Evolutionary conservation across 1,140 invertebrate species (phyloP).

Genomic region (Temnothorax longispinosus): DNA sequence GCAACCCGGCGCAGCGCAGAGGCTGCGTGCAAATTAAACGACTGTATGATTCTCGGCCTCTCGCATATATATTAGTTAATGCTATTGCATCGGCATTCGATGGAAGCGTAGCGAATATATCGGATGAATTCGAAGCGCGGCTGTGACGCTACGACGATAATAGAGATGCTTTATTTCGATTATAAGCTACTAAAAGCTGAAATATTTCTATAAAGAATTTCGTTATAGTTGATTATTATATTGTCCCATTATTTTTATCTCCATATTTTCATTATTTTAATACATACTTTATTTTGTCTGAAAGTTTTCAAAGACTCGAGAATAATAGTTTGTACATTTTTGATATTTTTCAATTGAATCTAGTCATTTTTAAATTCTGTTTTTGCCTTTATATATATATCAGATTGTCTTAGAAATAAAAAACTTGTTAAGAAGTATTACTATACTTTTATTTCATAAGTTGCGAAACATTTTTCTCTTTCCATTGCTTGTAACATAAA

Average conservation of each 20-base stretch:
- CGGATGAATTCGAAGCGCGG: not conserved
- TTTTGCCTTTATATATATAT: not conserved
- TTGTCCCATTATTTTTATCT: not conserved
- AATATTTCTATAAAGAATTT: not conserved
- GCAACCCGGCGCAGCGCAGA: not conserved
- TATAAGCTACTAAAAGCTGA: not conserved
- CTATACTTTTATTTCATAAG: not conserved
- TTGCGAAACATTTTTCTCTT: not conserved
- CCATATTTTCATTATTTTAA: not conserved
- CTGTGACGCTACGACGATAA: not conserved
- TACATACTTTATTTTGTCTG: not conserved
- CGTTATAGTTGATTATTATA: not conserved
- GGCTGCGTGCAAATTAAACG: conserved; percentile 29
- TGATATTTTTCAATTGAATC: not conserved
- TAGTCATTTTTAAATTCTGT: not conserved
- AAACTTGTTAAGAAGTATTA: not conserved
- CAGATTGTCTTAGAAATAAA: not conserved
- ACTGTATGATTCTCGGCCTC: conserved; percentile 20
- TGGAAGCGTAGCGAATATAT: conserved; percentile 14
- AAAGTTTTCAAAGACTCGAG: not conserved
- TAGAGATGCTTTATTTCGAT: not conserved
- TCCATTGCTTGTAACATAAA: not conserved
- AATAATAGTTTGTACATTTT: not conserved
- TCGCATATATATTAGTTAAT: conserved; percentile 31
- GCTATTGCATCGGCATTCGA: not conserved